Evolutionary conservation across 2,113 vertebrate genomes (phyloP).

Genomic region (Cynocephalus volans): DNA sequence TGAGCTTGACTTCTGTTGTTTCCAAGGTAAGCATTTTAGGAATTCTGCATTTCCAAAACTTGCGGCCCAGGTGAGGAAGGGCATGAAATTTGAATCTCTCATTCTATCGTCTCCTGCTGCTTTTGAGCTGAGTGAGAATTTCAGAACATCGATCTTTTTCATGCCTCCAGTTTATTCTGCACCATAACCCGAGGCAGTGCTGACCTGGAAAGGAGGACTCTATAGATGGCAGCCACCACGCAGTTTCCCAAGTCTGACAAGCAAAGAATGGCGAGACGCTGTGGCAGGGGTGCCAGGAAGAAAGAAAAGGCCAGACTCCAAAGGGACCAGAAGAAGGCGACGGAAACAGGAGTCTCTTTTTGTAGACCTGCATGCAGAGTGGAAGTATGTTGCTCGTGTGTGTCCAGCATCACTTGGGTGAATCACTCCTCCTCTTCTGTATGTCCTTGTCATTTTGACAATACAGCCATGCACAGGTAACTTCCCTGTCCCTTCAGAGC

Average conservation of each 20-base stretch:
- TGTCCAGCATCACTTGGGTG: background rate
- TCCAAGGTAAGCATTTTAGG: slow-evolving; percentile 54
- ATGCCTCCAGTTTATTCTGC: slow-evolving; percentile 51
- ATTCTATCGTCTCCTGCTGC: slow-evolving; percentile 62
- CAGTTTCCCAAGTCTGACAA: slow-evolving; percentile 38
- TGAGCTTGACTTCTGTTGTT: background rate
- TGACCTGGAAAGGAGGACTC: background rate
- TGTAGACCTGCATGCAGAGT: background rate
- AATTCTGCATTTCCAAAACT: slow-evolving; percentile 67
- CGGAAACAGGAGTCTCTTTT: background rate
- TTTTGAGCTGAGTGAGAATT: slow-evolving; percentile 46
- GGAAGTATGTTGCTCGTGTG: background rate
- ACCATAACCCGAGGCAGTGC: background rate
- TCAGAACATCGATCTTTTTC: slow-evolving; percentile 4
- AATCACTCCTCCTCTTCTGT: background rate
- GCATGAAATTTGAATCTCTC: slow-evolving; percentile 74
- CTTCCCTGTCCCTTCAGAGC: background rate
- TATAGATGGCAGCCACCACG: slow-evolving; percentile 25
- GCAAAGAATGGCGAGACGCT: background rate
- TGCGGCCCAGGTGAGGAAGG: slow-evolving; percentile 39
- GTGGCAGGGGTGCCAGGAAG: background rate
- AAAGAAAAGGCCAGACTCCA: background rate
- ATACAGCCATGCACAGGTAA: background rate
- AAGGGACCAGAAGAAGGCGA: background rate
- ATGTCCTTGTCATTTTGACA: no score